Base-by-base conservation (phyloP, 2,797 vertebrate genomes). In the Euphonia xanthogaster region DNA sequence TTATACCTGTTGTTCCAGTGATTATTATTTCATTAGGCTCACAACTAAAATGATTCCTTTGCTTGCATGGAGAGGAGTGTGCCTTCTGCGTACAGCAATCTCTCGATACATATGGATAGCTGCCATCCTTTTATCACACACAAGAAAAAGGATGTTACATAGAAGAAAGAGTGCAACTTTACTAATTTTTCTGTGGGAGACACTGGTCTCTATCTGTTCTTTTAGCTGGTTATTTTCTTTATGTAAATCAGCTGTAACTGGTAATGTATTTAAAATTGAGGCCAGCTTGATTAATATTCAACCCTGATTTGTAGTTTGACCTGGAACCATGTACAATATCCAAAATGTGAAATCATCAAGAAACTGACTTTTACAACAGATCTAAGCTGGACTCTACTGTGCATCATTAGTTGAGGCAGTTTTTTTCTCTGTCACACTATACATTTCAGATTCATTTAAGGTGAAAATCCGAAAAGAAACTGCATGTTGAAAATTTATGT, bases 21-120 rank as follows among this genome's bases (percentile, higher is more conserved):
- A 82, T 92, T 93, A 95, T 92, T 92, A 88, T 94, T 92, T 94
- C 45, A 92, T 96, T 96, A 93, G 45, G 28, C 48, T 96, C 60
- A 50, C 81, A 33, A 80, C 10, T 58, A 28, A 96, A 92, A 95
- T 72, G 6, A 89, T 87, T 87, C 48, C 22, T 89, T 84, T 76
- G 20, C 48, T 74, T 62, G 8, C 47, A 25, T 7, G 35, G 53
- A 76, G n/a, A 70, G 25, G 11, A 86, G 4, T 30, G 54, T 67
- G 67, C 21, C 19, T 87, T 90, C 80, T 37, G 33, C 53, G 7
- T 33, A 37, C 15, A 77, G 28, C 31, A 58, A 3, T 63, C 25
- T 77, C 45, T 30, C 0, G 0, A 37, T 47, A 13, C 9, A 2
- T 35, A 22, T 27, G 18, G 51, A 47, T 27, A 74, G 45, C 40